Percentiles rank a stretch among this genome's conserved stretches.
Conservation (phyloP, 2,797 vertebrate genomes). For the Darevskia nairensis region DNA sequence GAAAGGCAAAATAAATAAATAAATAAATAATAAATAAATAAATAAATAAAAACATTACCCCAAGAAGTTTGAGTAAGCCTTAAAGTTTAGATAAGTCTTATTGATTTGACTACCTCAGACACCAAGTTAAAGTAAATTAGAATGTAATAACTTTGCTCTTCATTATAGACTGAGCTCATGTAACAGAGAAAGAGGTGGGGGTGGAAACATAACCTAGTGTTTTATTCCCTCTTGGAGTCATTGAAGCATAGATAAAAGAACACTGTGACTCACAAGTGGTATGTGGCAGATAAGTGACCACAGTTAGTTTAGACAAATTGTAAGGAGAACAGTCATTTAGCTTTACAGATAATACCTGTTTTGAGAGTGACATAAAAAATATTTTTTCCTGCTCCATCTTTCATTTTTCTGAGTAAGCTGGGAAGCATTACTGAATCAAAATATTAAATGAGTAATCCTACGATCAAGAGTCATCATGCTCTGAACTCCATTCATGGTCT, state of each 20-base stretch:
- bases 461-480: background rate
- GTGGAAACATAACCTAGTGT: conserved; percentile 47
- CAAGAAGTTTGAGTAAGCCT: background rate
- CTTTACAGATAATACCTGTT: background rate
- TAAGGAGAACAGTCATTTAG: background rate
- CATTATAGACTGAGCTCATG: conserved; percentile 22
- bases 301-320: conserved; percentile 1
- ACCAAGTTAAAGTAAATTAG: conserved; percentile 29
- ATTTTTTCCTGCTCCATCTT: background rate
- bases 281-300: background rate
- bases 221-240: conserved; percentile 49
- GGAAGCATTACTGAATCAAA: background rate
- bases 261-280: background rate
- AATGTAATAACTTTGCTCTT: background rate
- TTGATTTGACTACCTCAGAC: conserved; percentile 17
- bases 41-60: no score
- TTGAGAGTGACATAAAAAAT: no score
- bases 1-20: background rate
- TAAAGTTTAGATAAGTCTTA: conserved; percentile 21
- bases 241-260: conserved; percentile 42
- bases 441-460: background rate
- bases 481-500: no score
- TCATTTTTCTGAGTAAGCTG: background rate
- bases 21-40: background rate
- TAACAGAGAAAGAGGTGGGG: conserved; percentile 21